A percentile compares a stretch with the other conserved stretches of the same genome.
Conservation (phyloP, 1,140 invertebrate genomes). For the Coenobita brevimanus region DNA sequence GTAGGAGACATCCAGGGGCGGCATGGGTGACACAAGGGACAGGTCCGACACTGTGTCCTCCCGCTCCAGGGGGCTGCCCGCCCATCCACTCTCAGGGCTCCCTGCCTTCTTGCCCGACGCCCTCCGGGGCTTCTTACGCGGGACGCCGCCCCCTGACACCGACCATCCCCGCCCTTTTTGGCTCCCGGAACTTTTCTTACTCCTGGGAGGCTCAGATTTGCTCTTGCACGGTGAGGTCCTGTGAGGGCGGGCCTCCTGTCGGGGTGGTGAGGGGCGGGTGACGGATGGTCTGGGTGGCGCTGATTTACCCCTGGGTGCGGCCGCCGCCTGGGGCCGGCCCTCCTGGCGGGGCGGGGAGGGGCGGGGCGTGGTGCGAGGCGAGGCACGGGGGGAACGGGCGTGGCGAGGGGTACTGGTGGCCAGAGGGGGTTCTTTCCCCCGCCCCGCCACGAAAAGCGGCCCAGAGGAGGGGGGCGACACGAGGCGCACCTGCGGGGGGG, state of each 20-base stretch:
- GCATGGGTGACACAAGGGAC: constrained; percentile 65
- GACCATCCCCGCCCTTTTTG: constrained; percentile 46
- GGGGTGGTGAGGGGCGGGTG: too few relatives aligned
- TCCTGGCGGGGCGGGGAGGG: constrained; percentile 1
- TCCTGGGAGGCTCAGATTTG: not conserved
- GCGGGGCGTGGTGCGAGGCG: constrained; percentile 12
- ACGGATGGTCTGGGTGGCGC: too few relatives aligned
- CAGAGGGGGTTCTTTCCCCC: constrained; percentile 37
- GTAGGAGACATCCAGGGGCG: constrained; percentile 68
- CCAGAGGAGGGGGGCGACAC: too few relatives aligned
- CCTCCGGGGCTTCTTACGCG: constrained; percentile 19
- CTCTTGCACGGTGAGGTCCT: too few relatives aligned
- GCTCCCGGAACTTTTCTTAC: constrained; percentile 40
- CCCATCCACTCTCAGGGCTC: constrained; percentile 16
- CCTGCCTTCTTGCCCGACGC: constrained; percentile 1
- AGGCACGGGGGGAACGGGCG: constrained; percentile 46
- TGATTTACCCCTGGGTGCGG: too few relatives aligned
- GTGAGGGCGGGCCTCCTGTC: too few relatives aligned
- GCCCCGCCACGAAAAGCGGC: too few relatives aligned
- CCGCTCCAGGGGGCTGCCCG: not conserved
- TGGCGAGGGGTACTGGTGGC: constrained; percentile 68
- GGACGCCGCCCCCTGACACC: constrained; percentile 50
- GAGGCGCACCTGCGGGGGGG: too few relatives aligned
- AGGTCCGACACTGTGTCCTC: constrained; percentile 60
- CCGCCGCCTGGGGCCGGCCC: not conserved